Evolutionary conservation across 1,140 invertebrate genomes (phyloP), one percentile per base, ranked within the genome.

Genomic region (Drosophila mauritiana): DNA sequence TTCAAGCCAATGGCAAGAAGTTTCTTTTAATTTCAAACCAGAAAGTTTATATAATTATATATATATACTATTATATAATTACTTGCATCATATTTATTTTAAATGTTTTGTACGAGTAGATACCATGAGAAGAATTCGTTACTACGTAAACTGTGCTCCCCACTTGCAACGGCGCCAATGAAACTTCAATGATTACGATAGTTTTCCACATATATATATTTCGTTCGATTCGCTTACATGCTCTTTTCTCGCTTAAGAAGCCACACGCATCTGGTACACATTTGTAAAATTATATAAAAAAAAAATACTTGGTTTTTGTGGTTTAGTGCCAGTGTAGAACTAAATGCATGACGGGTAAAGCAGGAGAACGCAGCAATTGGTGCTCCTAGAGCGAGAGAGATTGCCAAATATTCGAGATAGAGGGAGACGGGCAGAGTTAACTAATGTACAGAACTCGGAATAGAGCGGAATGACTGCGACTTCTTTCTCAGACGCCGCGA

Each of bases 401-500:
- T 65, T 68, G 13, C 45, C 36, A 45, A 43, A 65, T 37, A 20
- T 53, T 65, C 25, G 45, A 63, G 15, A 65, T 53, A 37, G 43
- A 48, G 10, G 39, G 43, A 56, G 63, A 59, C 11, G 40, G 27
- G 10, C 10, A 42, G 20, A 39, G 25, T 15, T 15, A 12, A 7
- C 27, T 57, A 62, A 70, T 72, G 53, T 70, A 70, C 64, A 70
- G 46, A 70, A 70, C 65, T 49, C 55, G 57, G 53, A 40, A 36
- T 25, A 45, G 54, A 73, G 15, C 43, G 63, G 63, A 67, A 67
- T 67, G 63, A 15, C 39, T n/a, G 31, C 13, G 62, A 63, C 4
- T 3, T 45, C 15, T 0, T 34, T 64, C 36, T 78, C 93, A 96
- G 40, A 95, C 94, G 5, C 97, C 97, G 80, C 97, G 93, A 92